These are phyloP conservation scores for Sylvilagus floridanus DNA, from an alignment of 2,797 vertebrate species.

Conservation along the genomic window DNA sequence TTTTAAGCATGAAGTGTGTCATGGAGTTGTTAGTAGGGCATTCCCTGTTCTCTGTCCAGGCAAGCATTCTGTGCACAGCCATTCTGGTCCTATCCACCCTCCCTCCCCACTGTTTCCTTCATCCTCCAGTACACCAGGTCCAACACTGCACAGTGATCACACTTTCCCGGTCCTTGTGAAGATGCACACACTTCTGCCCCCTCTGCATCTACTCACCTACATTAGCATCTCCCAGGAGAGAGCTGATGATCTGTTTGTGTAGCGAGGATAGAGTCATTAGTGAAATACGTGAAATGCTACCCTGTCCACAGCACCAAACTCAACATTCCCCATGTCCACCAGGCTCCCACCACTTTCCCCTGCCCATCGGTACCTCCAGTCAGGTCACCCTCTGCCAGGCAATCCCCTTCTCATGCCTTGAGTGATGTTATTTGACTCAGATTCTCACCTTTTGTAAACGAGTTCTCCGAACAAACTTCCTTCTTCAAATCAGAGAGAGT, in stretches of 20 bases:
- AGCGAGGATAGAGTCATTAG: not conserved
- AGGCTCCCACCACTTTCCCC: not conserved
- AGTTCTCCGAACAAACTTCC: not conserved
- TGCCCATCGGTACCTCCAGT: not conserved
- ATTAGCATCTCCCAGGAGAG: not conserved
- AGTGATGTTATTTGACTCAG: accelerated
- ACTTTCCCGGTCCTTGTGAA: not conserved
- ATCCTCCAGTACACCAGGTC: accelerated
- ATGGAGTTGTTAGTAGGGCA: not conserved
- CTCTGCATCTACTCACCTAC: accelerated
- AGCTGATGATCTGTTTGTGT: not conserved
- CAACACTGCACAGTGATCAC: not conserved
- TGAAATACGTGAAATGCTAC: accelerated
- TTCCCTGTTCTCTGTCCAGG: accelerated
- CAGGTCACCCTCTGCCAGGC: not conserved
- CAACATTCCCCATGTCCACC: too few relatives aligned
- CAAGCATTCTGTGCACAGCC: accelerated
- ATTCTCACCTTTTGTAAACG: not conserved
- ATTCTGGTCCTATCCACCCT: accelerated
- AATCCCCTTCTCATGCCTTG: too few relatives aligned
- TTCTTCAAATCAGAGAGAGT: accelerated
- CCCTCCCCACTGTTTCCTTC: too few relatives aligned
- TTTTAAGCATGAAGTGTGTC: not conserved
- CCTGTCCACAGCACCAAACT: too few relatives aligned
- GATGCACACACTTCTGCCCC: not conserved